Percentiles rank a stretch among this genome's conserved stretches.
phyloP scores from a whole-genome alignment of 2,888 invertebrate species.

The Epirrita christyi region DNA sequence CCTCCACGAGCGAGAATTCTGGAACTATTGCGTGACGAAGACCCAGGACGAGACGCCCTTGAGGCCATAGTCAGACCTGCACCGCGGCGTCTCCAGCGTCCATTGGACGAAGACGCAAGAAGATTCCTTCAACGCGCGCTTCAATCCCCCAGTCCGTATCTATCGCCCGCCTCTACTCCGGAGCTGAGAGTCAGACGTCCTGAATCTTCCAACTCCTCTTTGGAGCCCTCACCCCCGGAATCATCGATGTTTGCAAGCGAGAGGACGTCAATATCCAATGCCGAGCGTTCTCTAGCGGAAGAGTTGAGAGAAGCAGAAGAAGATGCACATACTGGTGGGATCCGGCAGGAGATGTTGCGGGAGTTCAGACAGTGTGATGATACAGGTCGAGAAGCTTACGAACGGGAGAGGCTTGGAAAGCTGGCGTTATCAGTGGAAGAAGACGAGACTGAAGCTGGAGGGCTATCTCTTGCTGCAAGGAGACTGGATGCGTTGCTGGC shows the following conservation, averaged over 20 bases:
- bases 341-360: slow-evolving; percentile 50
- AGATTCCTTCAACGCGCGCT: slow-evolving; percentile 72
- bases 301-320: slow-evolving; percentile 75
- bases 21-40: slow-evolving; percentile 70
- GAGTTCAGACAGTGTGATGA: slow-evolving; percentile 58
- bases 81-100: slow-evolving; percentile 65
- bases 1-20: slow-evolving; percentile 72
- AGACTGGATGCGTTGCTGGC: slow-evolving; percentile 73
- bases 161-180: slow-evolving; percentile 51
- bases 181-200: slow-evolving; percentile 45
- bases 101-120: slow-evolving; percentile 72
- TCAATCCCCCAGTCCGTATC: slow-evolving; percentile 62
- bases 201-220: slow-evolving; percentile 17
- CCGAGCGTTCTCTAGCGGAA: slow-evolving; percentile 68
- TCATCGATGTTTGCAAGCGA: slow-evolving; percentile 23
- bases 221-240: slow-evolving; percentile 5
- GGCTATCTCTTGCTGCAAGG: slow-evolving; percentile 68
- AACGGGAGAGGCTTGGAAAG: slow-evolving; percentile 71
- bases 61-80: slow-evolving; percentile 75
- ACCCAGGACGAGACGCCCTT: slow-evolving; percentile 70
- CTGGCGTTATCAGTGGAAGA: slow-evolving; percentile 77
- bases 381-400: slow-evolving; percentile 61
- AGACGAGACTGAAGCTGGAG: slow-evolving; percentile 56
- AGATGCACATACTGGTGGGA: slow-evolving; percentile 52
- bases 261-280: slow-evolving; percentile 37